Percentiles rank a stretch among this genome's conserved stretches.
Conservation (phyloP, 2,888 invertebrate species). For the Nomada ruficornis region DNA sequence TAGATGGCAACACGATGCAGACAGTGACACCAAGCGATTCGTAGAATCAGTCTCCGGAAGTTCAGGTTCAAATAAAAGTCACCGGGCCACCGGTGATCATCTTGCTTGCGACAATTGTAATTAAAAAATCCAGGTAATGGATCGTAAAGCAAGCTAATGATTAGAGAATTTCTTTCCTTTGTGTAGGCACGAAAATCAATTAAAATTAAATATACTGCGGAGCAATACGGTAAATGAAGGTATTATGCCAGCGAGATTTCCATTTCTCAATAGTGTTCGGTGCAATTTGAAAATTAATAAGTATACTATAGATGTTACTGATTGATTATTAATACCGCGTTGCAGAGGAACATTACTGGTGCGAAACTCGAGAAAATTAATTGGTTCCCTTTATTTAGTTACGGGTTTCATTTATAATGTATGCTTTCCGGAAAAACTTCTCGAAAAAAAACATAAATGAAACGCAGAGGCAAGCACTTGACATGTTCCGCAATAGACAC, state of each 20-base stretch:
- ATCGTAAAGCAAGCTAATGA: neutral
- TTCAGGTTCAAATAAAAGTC: conserved; percentile 51
- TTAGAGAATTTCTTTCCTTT: neutral
- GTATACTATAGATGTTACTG: neutral
- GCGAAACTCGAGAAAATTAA: conserved; percentile 6
- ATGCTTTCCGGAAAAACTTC: neutral
- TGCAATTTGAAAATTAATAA: neutral
- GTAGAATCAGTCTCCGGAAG: conserved; percentile 25
- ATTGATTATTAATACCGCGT: conserved; percentile 13
- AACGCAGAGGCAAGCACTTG: too few relatives aligned
- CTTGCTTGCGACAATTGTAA: conserved; percentile 25
- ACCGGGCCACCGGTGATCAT: conserved; percentile 53
- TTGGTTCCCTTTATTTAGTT: neutral
- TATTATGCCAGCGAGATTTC: too few relatives aligned
- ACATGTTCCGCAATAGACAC: neutral
- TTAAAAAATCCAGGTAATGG: conserved; percentile 20
- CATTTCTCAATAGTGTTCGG: neutral
- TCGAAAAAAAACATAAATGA: neutral
- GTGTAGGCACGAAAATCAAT: neutral
- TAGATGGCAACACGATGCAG: conserved; percentile 75
- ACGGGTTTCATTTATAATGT: neutral
- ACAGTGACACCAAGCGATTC: conserved; percentile 21
- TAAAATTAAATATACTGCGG: too few relatives aligned
- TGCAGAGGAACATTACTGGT: neutral
- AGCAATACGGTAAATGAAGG: neutral